A percentile compares a stretch with the other conserved stretches of the same genome.
phyloP scores from a whole-genome alignment of 2,888 invertebrate species.

The Helobdella robusta region DNA sequence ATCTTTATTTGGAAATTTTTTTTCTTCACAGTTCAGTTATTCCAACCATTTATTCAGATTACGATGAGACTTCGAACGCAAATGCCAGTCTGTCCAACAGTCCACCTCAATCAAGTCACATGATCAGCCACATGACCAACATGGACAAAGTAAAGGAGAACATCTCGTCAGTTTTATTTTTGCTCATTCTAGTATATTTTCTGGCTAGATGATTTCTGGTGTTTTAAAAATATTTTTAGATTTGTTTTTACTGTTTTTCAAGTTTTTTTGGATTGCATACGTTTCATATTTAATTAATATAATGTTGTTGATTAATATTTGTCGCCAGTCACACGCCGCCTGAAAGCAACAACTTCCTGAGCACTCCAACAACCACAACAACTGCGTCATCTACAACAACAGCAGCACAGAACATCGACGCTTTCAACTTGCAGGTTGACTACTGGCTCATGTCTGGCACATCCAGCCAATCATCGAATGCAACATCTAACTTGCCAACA shows the following conservation, averaged over 20 bases:
- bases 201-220: too few species aligned
- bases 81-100: slow-evolving; percentile 51
- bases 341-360: background rate
- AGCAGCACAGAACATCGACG: slow-evolving; percentile 21
- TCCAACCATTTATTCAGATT: slow-evolving; percentile 3
- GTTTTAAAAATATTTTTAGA: too few species aligned
- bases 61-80: slow-evolving; percentile 30
- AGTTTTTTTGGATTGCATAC: too few species aligned
- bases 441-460: slow-evolving; percentile 64
- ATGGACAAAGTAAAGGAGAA: slow-evolving; percentile 4
- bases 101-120: slow-evolving; percentile 39
- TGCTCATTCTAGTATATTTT: too few species aligned
- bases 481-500: slow-evolving; percentile 9
- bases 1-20: background rate
- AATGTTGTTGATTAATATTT: too few species aligned
- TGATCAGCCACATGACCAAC: slow-evolving; percentile 22
- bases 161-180: too few species aligned
- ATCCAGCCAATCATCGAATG: background rate
- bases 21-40: background rate
- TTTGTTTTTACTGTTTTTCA: too few species aligned
- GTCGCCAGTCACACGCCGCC: background rate
- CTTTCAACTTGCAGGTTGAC: slow-evolving; percentile 73
- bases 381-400: slow-evolving; percentile 1
- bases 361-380: slow-evolving; percentile 17
- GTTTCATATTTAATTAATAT: too few species aligned